Evolutionary conservation across 2,888 invertebrate species (phyloP).

Genomic region (Ligdia adustata): DNA sequence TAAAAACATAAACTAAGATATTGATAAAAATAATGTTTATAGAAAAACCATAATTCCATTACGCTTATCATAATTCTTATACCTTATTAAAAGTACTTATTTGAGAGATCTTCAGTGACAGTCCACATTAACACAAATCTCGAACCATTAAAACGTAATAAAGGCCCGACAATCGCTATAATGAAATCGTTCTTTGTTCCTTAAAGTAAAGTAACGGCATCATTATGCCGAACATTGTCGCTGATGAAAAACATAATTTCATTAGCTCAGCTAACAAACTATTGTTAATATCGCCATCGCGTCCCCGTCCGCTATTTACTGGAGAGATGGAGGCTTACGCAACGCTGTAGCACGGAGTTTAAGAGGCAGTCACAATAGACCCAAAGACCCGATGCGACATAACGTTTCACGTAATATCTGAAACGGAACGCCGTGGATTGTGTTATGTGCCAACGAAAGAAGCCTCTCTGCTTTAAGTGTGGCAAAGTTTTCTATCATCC

Average conservation of each 20-base stretch:
- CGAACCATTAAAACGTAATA: conserved; percentile 3
- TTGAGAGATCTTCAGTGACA: too few species aligned
- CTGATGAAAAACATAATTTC: conserved; percentile 35
- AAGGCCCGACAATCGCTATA: not conserved
- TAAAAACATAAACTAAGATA: too few species aligned
- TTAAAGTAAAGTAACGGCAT: conserved; percentile 18
- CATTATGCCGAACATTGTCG: conserved; percentile 19
- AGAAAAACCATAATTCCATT: too few species aligned
- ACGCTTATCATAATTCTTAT: too few species aligned
- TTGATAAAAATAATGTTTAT: too few species aligned
- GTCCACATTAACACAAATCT: conserved; percentile 2
- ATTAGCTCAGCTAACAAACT: conserved; percentile 42
- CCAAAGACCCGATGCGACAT: too few species aligned
- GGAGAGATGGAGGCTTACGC: conserved; percentile 50
- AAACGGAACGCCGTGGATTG: too few species aligned
- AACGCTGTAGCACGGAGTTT: conserved; percentile 37
- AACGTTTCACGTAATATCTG: too few species aligned
- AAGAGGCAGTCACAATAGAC: not conserved
- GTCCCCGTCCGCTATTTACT: conserved; percentile 64
- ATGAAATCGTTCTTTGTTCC: conserved; percentile 2
- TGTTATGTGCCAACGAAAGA: too few species aligned
- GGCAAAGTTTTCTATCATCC: too few species aligned
- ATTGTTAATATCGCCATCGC: conserved; percentile 56
- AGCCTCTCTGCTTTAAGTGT: too few species aligned
- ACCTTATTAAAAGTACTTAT: too few species aligned